Base-by-base conservation (phyloP, 2,888 invertebrate species). In the Pteria penguin region DNA sequence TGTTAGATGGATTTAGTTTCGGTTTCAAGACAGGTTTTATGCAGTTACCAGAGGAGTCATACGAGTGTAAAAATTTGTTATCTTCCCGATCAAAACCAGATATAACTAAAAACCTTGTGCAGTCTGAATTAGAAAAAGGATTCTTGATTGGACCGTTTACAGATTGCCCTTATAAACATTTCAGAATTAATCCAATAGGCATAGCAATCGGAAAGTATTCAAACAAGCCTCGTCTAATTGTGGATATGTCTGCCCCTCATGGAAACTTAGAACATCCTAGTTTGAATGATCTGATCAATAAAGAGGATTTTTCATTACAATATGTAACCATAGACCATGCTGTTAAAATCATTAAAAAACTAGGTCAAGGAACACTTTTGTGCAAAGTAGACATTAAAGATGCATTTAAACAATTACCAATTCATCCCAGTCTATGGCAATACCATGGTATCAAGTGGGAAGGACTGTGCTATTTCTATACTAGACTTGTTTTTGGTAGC, bases 291-390 rank as follows among this genome's bases (percentile, higher is more conserved):
- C 24, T 82, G n/a, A 82, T 82, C 31, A 68, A 75, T 33, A 80
- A 80, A 70, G 72, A 74, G 11, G 29, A 72, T 27, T 78, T 62
- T 52, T 72, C 71, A 5, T 54, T 80, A 4, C 31, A 58, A 2
- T 82, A 80, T 73, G 80, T 80, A n/a, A 58, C 29, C n/a, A 33
- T 82, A 14, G 82, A 82, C 60, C 72, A 79, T 69, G 82, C 77
- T 14, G 77, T 79, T 26, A 32, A 54, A 24, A 60, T 26, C 0
- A 78, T 82, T 11, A 31, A 58, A 33, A 18, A 65, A 14, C 29
- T 61, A 11, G 82, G 72, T 1, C n/a, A 32, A 26, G 69, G 69
- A 2, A 29, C 79, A 29, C 60, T 55, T 8, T 18, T 82, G 45
- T 82, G 77, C 31, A 79, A 77, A 71, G 65, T 73, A 3, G 82